Evolutionary conservation across 2,113 vertebrate species (phyloP), one percentile per base, ranked within the genome.

Genomic region (Daphoenositta chrysoptera): DNA sequence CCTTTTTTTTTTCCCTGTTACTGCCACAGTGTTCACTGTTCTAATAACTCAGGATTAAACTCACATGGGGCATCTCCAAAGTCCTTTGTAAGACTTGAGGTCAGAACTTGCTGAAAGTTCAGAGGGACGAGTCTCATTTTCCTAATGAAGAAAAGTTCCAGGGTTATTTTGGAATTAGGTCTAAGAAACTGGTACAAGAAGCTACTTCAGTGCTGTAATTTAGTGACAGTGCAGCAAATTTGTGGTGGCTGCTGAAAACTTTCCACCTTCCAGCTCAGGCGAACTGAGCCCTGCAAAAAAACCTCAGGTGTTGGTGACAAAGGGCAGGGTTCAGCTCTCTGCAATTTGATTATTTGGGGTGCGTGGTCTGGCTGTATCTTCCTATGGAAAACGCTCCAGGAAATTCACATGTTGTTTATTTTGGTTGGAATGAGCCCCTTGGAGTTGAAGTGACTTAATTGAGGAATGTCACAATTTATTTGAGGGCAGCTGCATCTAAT

Each of bases 131-230:
- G 64, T 94, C 93, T 96, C 91, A 92, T 89, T 96, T 97, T 92
- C 11, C 3, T 95, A 87, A 94, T 92, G 91, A 83, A 77, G 71
- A 83, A 87, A 84, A 92, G 69, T 96, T 91, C 44, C 83, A 96
- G 93, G 91, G 89, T 95, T 95, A 96, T 97, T 97, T 97, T 97
- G 68, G 95, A 97, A 97, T 89, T 96, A 95, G 96, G 96, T 97
- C 96, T 97, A 82, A 89, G 94, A 97, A 97, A 96, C 89, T 97
- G 96, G 96, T 96, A 94, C 96, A 97, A 92, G 92, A 88, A 96
- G 72, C 91, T 89, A 83, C 96, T 93, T 92, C 17, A 83, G 85
- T 73, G 35, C 87, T 86, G 75, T 83, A 64, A 90, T 93, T 91
- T 79, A 70, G 68, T 81, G 83, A 57, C 71, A 83, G 83, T 63